phyloP scores from a whole-genome alignment of 2,113 vertebrate genomes.

The Hemiprocne comata region DNA sequence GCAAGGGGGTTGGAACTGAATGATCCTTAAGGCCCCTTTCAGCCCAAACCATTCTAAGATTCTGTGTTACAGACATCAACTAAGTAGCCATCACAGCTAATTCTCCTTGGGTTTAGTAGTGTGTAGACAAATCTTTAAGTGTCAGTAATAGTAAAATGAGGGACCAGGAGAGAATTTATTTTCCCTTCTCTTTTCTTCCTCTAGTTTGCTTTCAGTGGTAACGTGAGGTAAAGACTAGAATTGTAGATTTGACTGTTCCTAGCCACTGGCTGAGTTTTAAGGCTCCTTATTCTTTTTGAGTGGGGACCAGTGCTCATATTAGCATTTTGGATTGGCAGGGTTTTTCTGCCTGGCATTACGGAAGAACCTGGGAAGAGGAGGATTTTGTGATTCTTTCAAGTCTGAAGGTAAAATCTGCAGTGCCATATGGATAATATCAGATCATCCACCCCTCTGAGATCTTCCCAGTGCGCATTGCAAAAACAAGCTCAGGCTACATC shows the following conservation, averaged over 20 bases:
- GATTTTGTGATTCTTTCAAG: constrained; percentile 41
- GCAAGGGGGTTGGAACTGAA: not conserved
- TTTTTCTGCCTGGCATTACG: not conserved
- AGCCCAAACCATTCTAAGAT: not conserved
- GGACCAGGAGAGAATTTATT: not conserved
- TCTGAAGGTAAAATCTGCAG: constrained; percentile 46
- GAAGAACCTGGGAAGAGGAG: not conserved
- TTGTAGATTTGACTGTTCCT: not conserved
- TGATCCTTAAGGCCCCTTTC: not conserved
- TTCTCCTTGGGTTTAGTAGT: not conserved
- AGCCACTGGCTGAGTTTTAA: not conserved
- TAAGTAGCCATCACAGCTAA: not conserved
- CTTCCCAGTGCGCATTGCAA: not conserved
- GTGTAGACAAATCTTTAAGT: not conserved
- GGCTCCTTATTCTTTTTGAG: not conserved
- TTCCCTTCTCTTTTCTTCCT: not conserved
- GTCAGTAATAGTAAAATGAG: not conserved
- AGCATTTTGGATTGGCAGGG: constrained; percentile 30
- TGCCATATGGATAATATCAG: constrained; percentile 59
- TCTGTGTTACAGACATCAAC: no score
- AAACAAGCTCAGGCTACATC: not conserved
- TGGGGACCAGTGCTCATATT: not conserved
- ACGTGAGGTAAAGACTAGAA: not conserved
- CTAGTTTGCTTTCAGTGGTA: not conserved
- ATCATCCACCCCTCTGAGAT: constrained; percentile 22